Evolutionary conservation across 2,113 vertebrate species (phyloP).

Genomic region (Centropus bengalensis): DNA sequence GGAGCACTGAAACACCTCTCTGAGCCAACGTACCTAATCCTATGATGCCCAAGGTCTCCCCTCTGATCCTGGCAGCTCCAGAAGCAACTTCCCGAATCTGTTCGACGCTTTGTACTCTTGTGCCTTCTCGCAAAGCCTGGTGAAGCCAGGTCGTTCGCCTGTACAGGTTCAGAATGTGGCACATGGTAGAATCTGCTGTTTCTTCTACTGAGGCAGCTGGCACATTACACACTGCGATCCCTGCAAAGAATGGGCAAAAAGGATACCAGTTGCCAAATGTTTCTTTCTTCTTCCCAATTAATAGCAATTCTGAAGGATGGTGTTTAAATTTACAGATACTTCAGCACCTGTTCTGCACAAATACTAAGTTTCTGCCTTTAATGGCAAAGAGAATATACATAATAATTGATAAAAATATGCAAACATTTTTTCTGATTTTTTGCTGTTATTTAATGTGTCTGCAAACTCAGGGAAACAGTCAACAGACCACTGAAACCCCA

Average conservation of each 20-base stretch:
- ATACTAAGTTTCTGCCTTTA: background rate
- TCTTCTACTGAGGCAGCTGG: conserved; percentile 96
- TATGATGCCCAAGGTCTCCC: conserved; percentile 96
- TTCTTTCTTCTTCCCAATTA: background rate
- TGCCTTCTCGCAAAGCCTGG: conserved; percentile 95
- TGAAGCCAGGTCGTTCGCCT: conserved; percentile 97
- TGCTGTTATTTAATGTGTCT: background rate
- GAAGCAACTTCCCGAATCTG: conserved; percentile 98
- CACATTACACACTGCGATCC: conserved; percentile 97
- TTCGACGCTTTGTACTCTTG: conserved; percentile 93
- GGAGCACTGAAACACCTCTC: rapidly evolving
- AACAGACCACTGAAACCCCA: background rate
- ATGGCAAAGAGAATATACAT: background rate
- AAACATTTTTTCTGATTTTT: background rate
- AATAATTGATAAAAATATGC: background rate
- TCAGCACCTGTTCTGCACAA: background rate
- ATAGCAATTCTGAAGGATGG: background rate
- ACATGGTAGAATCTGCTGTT: conserved; percentile 95
- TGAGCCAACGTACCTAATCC: conserved; percentile 81
- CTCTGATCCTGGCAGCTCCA: conserved; percentile 93
- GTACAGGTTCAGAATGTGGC: conserved; percentile 97
- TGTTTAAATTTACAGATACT: background rate
- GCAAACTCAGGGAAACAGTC: background rate
- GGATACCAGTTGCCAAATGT: background rate
- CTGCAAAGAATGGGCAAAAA: conserved; percentile 58